Percentiles rank a stretch among this genome's conserved stretches.
phyloP scores from a whole-genome alignment of 2,888 invertebrate species.

The Lithosia quadra region DNA sequence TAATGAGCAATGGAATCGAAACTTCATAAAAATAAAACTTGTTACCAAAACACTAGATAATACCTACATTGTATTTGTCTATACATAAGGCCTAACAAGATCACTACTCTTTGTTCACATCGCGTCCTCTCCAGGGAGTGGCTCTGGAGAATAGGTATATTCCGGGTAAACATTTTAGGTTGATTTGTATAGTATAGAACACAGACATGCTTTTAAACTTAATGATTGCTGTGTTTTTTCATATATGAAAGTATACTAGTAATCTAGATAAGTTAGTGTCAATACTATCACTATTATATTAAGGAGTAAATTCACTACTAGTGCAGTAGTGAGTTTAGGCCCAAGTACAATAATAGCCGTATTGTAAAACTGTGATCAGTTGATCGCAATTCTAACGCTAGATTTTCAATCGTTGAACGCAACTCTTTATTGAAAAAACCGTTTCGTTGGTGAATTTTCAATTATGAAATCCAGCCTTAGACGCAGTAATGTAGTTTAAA shows the following conservation, averaged over 20 bases:
- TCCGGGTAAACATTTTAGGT: neutral
- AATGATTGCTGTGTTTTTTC: neutral
- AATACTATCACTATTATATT: too few relatives aligned
- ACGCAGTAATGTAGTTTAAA: too few relatives aligned
- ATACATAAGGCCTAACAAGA: neutral
- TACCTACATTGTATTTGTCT: neutral
- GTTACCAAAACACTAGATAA: neutral
- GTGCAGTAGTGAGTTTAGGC: too few relatives aligned
- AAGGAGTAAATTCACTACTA: too few relatives aligned
- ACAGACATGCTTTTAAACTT: neutral
- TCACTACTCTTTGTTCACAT: constrained; percentile 1
- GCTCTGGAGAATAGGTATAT: neutral
- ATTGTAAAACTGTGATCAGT: neutral
- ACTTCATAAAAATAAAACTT: neutral
- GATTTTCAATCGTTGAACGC: too few relatives aligned
- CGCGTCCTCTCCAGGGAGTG: neutral
- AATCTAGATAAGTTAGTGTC: neutral
- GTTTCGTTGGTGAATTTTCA: too few relatives aligned
- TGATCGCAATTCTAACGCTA: neutral
- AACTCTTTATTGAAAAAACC: too few relatives aligned
- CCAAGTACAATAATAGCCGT: neutral
- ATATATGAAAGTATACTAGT: too few relatives aligned
- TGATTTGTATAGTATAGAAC: neutral
- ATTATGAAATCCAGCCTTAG: too few relatives aligned
- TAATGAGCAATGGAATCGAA: neutral